Base-by-base conservation (phyloP, 1,140 invertebrate species). In the Hylyphantes graminicola region DNA sequence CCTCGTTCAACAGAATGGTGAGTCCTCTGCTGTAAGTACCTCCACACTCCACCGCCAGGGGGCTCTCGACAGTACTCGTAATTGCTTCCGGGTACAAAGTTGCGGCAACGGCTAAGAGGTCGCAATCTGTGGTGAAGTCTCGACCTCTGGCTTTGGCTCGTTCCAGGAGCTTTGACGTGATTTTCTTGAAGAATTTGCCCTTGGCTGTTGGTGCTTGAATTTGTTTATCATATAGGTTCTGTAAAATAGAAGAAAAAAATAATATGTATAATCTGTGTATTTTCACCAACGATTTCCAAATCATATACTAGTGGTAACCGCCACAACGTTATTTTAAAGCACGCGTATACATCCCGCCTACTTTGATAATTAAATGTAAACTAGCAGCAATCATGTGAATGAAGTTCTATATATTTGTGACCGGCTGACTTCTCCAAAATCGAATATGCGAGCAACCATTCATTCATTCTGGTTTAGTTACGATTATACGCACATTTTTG, bases 61-160 rank as follows among this genome's bases (percentile, higher is more conserved):
- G 35, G 7, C 54, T 70, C 7, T 53, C 19, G 7, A 85, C 2
- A 7, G 19, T 35, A 7, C n/a, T 9, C 17, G 10, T 19, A 10
- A 85, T 48, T 48, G 54, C 70, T 0, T 85, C 55, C 12, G 82
- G 82, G 54, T 77, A 77, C 7, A 85, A n/a, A 5, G n/a, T 7
- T 0, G 82, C 65, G 7, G 67, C 82, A 15, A 85, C 75, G 0
- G 82, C 82, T 9, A 72, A n/a, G 0, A 85, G 10, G 50, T 85
- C 82, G 7, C 74, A 68, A 15, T 85, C 82, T 15, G 54, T 59
- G 17, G 35, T 59, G 11, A 51, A n/a, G 19, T 50, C 57, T 7
- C 68, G 19, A 19, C 80, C 72, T 13, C 68, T 83, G 7, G 7
- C 35, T 21, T 54, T 48, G 10, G 65, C 19, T 9, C 68, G 15